Base-by-base conservation (phyloP, 2,888 invertebrate species). In the Salpingus planirostris region DNA sequence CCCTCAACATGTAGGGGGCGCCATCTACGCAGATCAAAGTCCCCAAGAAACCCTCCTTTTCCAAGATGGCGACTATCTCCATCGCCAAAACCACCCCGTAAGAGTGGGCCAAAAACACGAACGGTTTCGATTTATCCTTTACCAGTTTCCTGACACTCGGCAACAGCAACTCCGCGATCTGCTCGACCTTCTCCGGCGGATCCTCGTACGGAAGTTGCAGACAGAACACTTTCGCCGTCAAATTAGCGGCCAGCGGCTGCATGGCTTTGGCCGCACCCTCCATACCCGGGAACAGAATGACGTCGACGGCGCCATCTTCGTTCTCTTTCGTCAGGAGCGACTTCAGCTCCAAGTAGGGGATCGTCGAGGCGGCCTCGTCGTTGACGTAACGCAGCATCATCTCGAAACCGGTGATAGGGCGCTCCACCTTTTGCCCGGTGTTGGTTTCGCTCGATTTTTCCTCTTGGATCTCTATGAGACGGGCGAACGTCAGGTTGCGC, bases 41-140 rank as follows among this genome's bases (percentile, higher is more conserved):
- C 2, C 84, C 85, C 8, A 55, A 65, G 30, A 68, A 67, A 43
- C 82, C 83, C 50, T 72, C 66, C 4, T 63, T 65, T 60, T 89
- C 88, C 21, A 93, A 65, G 50, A 74, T 69, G 5, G 75, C 65
- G 3, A 79, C 82, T 36, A 93, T 65, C 57, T 91, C 86, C 33
- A 92, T 62, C 0, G 83, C 80, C 11, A 91, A 68, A 12, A 83
- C 61, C 0, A 80, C 69, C 24, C 96, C 96, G 55, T 79, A 93
- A 8, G 95, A 96, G 67, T 96, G 93, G 2, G 86, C 92, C 8
- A 84, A 72, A 1, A 96, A 57, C 36, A 75, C 73, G 66, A 84
- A 90, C 0, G 71, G 68, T 27, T 74, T 67, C 1, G 68, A 65
- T 1, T 70, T 73, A 0, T 69, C n/a, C n/a, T n/a, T 59, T 7